Base-by-base conservation (phyloP, 92 coral and sea anemone genomes). In the Epizoanthus rinbou region DNA sequence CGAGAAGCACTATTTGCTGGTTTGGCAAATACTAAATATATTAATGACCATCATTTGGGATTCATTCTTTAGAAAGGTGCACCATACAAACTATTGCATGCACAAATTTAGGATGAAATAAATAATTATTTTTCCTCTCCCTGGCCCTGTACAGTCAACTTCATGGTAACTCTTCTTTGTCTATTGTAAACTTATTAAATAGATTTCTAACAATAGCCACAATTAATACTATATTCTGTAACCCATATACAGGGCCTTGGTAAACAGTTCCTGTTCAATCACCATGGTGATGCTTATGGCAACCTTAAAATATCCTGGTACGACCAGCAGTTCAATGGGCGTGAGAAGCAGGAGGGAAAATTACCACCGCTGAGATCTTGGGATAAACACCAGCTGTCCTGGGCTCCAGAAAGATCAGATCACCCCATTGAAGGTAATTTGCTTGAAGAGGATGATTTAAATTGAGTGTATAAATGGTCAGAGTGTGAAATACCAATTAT, bases 401-500 rank as follows among this genome's bases (percentile, higher is more conserved):
- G 98, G 95, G 97, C 88, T 62, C 98, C 99, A 43, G 99, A 97
- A 65, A 90, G 88, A 79, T 97, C 99, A 50, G 99, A 97, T 64
- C 93, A 78, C 57, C 99, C 99, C 14, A 78, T 87, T 19, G 92
- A 91, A 97, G 99, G 99, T 95, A 78, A 60, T 54, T 33, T 67
- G 22, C 15, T 16, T 4, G 31, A 10, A 66, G 0, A 4, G 43
- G 5, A 8, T 43, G 10, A 43, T 6, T 43, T 43, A 43, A 43
- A 6, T 43, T 1, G 11, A 43, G 50, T 43, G 10, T 10, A 43
- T 28, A 28, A 28, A 28, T 2, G 31, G 31, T 43, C 50, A 6
- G 50, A 6, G 50, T 43, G 50, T 43, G 11, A 43, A 43, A 43
- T 43, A 9, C 10, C 1, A 9, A 43, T 43, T 43, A 43, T 7